Evolutionary conservation across 2,113 vertebrate species (phyloP), one percentile per base, ranked within the genome.

Genomic region (Lophochroa leadbeateri): DNA sequence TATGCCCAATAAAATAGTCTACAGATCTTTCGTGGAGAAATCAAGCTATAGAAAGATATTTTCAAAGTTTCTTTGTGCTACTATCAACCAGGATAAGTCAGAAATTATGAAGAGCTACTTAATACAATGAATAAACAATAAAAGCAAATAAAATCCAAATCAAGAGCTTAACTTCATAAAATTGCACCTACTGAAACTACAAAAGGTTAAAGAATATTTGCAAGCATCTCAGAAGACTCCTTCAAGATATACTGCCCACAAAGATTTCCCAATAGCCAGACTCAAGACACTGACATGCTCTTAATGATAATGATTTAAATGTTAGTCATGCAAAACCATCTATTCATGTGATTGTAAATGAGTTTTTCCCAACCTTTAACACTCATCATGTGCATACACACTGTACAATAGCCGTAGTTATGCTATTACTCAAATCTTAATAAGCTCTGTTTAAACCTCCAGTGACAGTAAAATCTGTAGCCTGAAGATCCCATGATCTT

Each of bases 281-380:
- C 69, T 74, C 70, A 25, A 75, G 64, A 83, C 31, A 43, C 29
- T 28, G 69, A 84, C 52, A 35, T 19, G 49, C 49, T 89, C 49
- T 50, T 69, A 41, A 41, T 74, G 93, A 82, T 76, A 92, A 84
- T 6, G 0, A 96, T 65, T 92, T 92, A 91, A 84, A 92, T 28
- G 60, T 93, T 84, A 95, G 91, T 95, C 96, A 95, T 77, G 31
- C 47, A 79, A 84, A 94, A 69, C 43, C 88, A 91, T 94, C 83
- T 70, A 72, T 83, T 87, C 74, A 80, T 94, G 94, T 92, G 92
- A 88, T 58, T 82, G 74, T 69, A 88, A 97, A 96, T 0, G 1
- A 94, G 77, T 61, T 97, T 94, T 86, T 70, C 74, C 77, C 72
- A 96, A 93, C 64, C 80, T 96, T 93, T 71, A 84, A 91, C 69